phyloP scores from a whole-genome alignment of 2,888 invertebrate genomes.

The Pristionchus mayeri region DNA sequence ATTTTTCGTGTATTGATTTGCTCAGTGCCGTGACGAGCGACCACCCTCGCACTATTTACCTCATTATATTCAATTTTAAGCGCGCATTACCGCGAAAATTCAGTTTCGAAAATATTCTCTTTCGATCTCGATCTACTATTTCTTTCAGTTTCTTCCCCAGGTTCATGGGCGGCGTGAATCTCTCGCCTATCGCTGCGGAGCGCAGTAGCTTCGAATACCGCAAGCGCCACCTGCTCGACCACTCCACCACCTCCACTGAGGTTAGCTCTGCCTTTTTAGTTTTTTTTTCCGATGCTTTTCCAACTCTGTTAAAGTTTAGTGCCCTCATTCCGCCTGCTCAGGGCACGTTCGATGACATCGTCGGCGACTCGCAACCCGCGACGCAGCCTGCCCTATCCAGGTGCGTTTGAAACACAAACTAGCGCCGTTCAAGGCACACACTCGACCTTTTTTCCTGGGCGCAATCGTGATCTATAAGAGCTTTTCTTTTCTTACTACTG shows the following conservation, averaged over 20 bases:
- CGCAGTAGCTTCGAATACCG: conserved; percentile 37
- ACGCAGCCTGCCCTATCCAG: conserved; percentile 38
- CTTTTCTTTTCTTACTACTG: too few relatives aligned
- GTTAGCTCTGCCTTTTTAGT: background rate
- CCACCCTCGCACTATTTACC: too few relatives aligned
- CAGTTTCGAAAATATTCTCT: too few relatives aligned
- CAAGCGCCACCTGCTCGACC: background rate
- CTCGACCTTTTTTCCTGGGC: background rate
- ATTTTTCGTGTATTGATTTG: too few relatives aligned
- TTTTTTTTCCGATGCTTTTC: background rate
- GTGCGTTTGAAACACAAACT: background rate
- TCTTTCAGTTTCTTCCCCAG: background rate
- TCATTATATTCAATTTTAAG: too few relatives aligned
- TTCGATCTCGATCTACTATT: too few relatives aligned
- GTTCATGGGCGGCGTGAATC: conserved; percentile 17
- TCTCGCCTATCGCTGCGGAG: background rate
- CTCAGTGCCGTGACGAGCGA: too few relatives aligned
- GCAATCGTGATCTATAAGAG: too few relatives aligned
- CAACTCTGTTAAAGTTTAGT: too few relatives aligned
- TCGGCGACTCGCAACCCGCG: background rate
- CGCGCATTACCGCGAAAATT: too few relatives aligned
- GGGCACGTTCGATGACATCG: conserved; percentile 25
- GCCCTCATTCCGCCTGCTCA: background rate
- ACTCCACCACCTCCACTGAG: conserved; percentile 8
- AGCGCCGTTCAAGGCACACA: background rate